Evolutionary conservation across 2,888 invertebrate genomes (phyloP).

Genomic region (Lepidochitona cinerea): DNA sequence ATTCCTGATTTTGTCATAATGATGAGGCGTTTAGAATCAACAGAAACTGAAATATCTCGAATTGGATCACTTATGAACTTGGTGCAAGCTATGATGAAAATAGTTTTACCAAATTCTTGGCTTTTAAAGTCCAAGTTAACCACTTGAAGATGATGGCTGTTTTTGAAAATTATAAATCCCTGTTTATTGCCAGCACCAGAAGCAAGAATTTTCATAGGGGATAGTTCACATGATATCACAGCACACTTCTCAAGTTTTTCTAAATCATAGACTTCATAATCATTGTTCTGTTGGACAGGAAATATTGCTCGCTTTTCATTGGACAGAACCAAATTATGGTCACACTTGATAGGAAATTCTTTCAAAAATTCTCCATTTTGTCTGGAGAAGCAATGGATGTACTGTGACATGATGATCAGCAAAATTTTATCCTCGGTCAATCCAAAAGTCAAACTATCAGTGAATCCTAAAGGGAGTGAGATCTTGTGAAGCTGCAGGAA

Average conservation of each 20-base stretch:
- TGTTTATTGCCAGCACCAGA: conserved; percentile 6
- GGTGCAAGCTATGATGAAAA: not conserved
- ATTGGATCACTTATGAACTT: not conserved
- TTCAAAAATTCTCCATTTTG: conserved; percentile 34
- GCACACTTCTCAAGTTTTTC: conserved; percentile 23
- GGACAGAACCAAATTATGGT: conserved; percentile 28
- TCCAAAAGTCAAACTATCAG: conserved; percentile 38
- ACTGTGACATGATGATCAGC: conserved; percentile 28
- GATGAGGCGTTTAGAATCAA: conserved; percentile 23
- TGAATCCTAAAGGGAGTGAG: conserved; percentile 42
- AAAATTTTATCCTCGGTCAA: conserved; percentile 32
- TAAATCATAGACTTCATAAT: conserved; percentile 28
- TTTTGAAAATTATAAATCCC: conserved; percentile 28
- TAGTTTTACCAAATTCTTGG: conserved; percentile 27
- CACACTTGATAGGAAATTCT: conserved; percentile 35
- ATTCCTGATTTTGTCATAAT: conserved; percentile 33
- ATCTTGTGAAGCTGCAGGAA: conserved; percentile 36
- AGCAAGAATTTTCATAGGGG: conserved; percentile 21
- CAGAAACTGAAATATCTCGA: not conserved
- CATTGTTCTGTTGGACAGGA: conserved; percentile 35
- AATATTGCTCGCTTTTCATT: conserved; percentile 31
- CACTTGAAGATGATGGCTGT: conserved; percentile 21
- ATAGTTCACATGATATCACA: conserved; percentile 20
- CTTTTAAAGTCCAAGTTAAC: conserved; percentile 23
- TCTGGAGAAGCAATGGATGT: conserved; percentile 35